Evolutionary conservation across 2,888 invertebrate species (phyloP).

Genomic region (Conistra vaccinii): DNA sequence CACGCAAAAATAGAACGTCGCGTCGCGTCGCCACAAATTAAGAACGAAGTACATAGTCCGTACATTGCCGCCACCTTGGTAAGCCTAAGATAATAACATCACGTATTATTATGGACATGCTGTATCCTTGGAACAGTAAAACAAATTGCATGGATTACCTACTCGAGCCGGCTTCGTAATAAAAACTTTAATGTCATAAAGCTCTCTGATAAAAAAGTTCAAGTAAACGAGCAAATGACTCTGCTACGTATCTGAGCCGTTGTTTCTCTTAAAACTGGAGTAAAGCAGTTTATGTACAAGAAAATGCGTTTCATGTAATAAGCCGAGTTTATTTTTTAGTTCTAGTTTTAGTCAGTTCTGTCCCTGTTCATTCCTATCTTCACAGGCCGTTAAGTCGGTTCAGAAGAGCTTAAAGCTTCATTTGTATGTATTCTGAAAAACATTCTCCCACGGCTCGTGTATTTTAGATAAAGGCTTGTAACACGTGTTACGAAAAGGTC

Average conservation of each 20-base stretch:
- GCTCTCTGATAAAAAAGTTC: conserved; percentile 70
- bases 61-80: conserved; percentile 64
- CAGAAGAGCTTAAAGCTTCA: conserved; percentile 26
- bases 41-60: conserved; percentile 14
- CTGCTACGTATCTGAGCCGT: conserved; percentile 52
- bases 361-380: conserved; percentile 42
- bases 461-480: conserved; percentile 41
- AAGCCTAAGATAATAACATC: conserved; percentile 83
- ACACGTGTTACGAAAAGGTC: conserved; percentile 32
- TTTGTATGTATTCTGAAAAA: conserved; percentile 37
- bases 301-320: conserved; percentile 38
- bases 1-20: too few relatives aligned
- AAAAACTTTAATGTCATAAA: conserved; percentile 79
- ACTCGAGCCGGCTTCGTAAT: conserved; percentile 71
- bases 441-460: conserved; percentile 16
- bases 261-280: conserved; percentile 50
- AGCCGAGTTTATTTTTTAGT: conserved; percentile 34
- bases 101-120: conserved; percentile 83
- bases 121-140: conserved; percentile 80
- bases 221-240: conserved; percentile 66
- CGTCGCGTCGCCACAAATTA: conserved; percentile 58
- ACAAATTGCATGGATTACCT: conserved; percentile 86
- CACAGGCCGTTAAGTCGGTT: conserved; percentile 44
- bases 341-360: conserved; percentile 35
- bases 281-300: conserved; percentile 38